Percentiles rank a stretch among this genome's conserved stretches.
phyloP scores from a whole-genome alignment of 2,888 invertebrate species.

The Chorisops tibialis region DNA sequence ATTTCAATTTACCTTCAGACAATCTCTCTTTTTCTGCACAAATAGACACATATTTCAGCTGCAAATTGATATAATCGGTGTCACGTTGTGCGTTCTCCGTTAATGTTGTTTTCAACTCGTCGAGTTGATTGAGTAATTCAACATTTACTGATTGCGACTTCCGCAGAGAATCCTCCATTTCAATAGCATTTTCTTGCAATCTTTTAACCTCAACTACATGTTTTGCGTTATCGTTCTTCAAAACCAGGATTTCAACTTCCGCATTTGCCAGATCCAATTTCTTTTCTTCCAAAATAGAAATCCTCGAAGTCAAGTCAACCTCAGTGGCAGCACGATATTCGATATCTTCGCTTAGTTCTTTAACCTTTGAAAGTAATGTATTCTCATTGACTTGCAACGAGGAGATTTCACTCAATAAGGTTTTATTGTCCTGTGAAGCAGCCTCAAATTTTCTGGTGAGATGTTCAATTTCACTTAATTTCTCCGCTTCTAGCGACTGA shows the following conservation, averaged over 20 bases:
- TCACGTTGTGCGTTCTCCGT: constrained; percentile 9
- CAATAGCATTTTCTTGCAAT: neutral
- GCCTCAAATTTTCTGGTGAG: neutral
- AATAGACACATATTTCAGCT: constrained; percentile 1
- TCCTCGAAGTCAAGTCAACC: neutral
- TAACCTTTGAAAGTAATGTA: neutral
- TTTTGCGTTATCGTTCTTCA: neutral
- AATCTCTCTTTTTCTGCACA: constrained; percentile 11
- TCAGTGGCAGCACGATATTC: neutral
- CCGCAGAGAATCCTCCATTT: constrained; percentile 4
- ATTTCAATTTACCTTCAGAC: neutral
- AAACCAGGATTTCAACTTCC: neutral
- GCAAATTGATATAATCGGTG: constrained; percentile 15
- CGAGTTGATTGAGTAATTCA: constrained; percentile 10
- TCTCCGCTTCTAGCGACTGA: neutral
- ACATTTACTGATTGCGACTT: constrained; percentile 16
- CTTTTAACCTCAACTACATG: neutral
- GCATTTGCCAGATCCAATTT: neutral
- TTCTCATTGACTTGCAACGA: neutral
- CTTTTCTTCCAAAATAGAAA: neutral
- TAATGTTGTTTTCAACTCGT: constrained; percentile 5
- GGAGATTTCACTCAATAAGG: neutral
- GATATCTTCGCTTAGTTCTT: neutral
- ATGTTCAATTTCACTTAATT: neutral
- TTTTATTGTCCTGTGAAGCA: neutral